Evolutionary conservation across 2,888 invertebrate genomes (phyloP).

Genomic region (Trichogramma evanescens): DNA sequence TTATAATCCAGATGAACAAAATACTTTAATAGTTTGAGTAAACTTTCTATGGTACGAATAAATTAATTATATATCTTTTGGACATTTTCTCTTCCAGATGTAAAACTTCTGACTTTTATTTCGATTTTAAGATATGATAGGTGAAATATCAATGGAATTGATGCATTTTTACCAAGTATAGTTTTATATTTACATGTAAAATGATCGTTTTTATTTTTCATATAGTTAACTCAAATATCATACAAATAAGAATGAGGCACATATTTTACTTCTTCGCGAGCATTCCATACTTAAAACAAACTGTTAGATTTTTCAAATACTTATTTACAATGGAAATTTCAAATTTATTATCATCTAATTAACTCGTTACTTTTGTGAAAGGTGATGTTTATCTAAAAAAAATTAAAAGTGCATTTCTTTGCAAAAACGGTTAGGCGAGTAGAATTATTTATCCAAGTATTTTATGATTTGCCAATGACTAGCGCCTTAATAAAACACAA

Average conservation of each 20-base stretch:
- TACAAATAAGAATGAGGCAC: constrained; percentile 17
- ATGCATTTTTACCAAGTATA: neutral
- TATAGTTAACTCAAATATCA: constrained; percentile 5
- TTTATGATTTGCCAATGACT: too few relatives aligned
- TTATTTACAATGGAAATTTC: too few relatives aligned
- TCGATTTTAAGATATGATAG: neutral
- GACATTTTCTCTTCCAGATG: neutral
- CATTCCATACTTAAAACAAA: too few relatives aligned
- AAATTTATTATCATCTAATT: too few relatives aligned
- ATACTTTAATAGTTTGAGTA: neutral
- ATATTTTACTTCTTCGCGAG: constrained; percentile 3
- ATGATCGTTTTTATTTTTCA: constrained; percentile 13
- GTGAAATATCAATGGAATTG: neutral
- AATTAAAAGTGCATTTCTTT: too few relatives aligned
- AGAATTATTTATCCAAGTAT: too few relatives aligned
- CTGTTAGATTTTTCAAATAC: too few relatives aligned
- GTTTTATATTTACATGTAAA: constrained; percentile 19
- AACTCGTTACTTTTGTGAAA: too few relatives aligned
- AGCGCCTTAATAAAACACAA: too few relatives aligned
- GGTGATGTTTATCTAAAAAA: too few relatives aligned
- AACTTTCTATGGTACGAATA: neutral
- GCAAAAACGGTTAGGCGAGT: too few relatives aligned
- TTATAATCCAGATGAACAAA: neutral
- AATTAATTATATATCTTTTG: constrained; percentile 3
- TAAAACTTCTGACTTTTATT: neutral